Evolutionary conservation across 2,888 invertebrate genomes (phyloP), one percentile per base, ranked within the genome.

Genomic region (Orthonychiurus folsomi): DNA sequence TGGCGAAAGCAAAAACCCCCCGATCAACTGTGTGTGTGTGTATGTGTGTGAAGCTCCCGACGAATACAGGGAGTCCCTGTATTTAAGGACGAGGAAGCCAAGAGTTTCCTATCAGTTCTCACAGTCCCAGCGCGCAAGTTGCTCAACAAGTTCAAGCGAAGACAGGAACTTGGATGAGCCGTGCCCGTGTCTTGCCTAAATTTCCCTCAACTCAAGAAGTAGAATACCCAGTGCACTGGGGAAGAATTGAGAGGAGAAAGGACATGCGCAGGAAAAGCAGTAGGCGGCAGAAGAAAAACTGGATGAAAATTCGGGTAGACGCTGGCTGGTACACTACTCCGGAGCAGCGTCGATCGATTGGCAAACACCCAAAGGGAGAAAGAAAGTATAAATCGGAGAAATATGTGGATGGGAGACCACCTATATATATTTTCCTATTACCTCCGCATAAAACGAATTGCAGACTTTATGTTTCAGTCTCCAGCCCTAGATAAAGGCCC

Each of bases 381-480:
- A 37, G 37, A 37, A 37, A 37, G 37, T 37, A 37, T 37, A 37
- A 37, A 37, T 37, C 37, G 37, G 37, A 37, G 37, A 37, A 37
- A 37, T 37, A 37, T 15, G 5, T 37, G 37, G 37, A 37, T 15
- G 37, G 15, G 9, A 15, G 37, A 37, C 37, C 5, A 37, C 37
- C 37, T 37, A 37, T 37, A 37, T 15, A 37, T 37, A 37, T 37
- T 37, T 37, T 37, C 37, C 37, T 15, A 37, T 37, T 37, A 37
- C 37, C 37, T 37, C 37, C 37, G 15, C 37, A 37, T 37, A 37
- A 37, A 37, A 37, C 5, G n/a, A 9, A 37, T 37, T 5, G 37
- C 37, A 37, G 5, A n/a, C n/a, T n/a, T n/a, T n/a, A n/a, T n/a
- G n/a, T n/a, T n/a, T n/a, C n/a, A n/a, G n/a, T n/a, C n/a, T n/a